Evolutionary conservation across 1,140 invertebrate species (phyloP).

Genomic region (Rhizoglyphus robini): DNA sequence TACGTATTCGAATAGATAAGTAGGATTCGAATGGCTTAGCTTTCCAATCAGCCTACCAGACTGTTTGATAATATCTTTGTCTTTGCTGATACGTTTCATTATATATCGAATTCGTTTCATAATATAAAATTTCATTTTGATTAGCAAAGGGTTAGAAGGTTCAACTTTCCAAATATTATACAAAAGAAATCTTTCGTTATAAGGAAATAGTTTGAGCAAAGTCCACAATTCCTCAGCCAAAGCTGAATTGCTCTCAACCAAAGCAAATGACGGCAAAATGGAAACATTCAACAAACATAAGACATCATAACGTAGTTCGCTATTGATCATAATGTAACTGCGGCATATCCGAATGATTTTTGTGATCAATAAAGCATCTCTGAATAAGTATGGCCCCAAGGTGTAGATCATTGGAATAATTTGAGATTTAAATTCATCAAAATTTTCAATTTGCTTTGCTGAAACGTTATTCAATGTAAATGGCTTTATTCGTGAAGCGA

Average conservation of each 20-base stretch:
- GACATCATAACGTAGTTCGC: constrained; percentile 55
- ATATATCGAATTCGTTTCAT: constrained; percentile 86
- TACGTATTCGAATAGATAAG: constrained; percentile 90
- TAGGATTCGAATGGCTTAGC: constrained; percentile 86
- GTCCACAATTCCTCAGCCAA: constrained; percentile 91
- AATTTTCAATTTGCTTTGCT: constrained; percentile 41
- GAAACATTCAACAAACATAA: constrained; percentile 70
- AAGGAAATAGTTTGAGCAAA: constrained; percentile 77
- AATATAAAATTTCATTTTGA: constrained; percentile 64
- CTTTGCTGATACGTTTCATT: constrained; percentile 95
- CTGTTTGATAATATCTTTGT: constrained; percentile 97
- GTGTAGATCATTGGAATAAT: constrained; percentile 72
- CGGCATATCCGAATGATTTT: constrained; percentile 56
- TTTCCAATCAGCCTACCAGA: constrained; percentile 90
- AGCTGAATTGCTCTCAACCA: constrained; percentile 85
- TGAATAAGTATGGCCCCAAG: constrained; percentile 72
- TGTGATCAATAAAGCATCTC: constrained; percentile 60
- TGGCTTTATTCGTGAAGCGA: constrained; percentile 19
- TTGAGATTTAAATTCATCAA: constrained; percentile 56
- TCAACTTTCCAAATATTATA: constrained; percentile 48
- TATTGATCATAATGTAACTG: constrained; percentile 44
- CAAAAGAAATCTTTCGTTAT: constrained; percentile 62
- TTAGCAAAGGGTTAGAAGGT: constrained; percentile 59
- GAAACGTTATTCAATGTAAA: not conserved
- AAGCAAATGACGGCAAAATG: constrained; percentile 72